Base-by-base conservation (phyloP, 2,113 vertebrate genomes). In the Otocyon megalotis region DNA sequence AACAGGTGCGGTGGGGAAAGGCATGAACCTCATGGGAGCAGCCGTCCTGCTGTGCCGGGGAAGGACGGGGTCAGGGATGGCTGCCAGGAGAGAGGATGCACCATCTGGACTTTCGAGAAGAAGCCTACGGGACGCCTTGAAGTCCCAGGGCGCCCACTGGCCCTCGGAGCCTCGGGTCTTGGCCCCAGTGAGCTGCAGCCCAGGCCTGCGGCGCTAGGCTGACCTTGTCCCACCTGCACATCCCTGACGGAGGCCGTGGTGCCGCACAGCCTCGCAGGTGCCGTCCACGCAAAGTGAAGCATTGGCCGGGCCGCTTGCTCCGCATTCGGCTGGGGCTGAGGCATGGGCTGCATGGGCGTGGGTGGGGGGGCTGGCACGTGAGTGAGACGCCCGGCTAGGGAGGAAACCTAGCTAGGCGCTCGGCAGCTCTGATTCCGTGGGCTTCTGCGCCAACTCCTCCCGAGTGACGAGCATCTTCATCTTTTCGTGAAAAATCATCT, bases 401-500 rank as follows among this genome's bases (percentile, higher is more conserved):
- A n/a, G 67, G 37, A 84, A 56, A 80, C 8, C 16, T 24, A 3
- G 1, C 28, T 8, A 65, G 56, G 2, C 37, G 56, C 26, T 2
- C 1, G 4, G 4, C 5, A 14, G 60, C 28, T 67, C 63, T 6
- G 9, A 48, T 50, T 88, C 63, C 20, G 32, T 67, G 35, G 37
- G 90, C 32, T 72, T 84, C 54, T 4, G 20, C 37, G 17, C n/a
- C 3, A 11, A 80, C 13, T 37, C 4, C 43, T 30, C 12, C 1
- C 20, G 58, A 32, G 90, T 8, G 24, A 84, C 32, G 54, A 50
- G 83, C 67, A 86, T 72, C 71, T 90, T 95, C 24, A 89, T 97
- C 95, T 95, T 87, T 86, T 89, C 84, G 50, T 93, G 77, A 95
- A 95, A 96, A 94, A 77, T 91, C 32, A 76, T 50, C 58, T 89